Percentiles rank a stretch among this genome's conserved stretches.
phyloP scores from a whole-genome alignment of 1,140 invertebrate species.

The Drosophila tropicalis region DNA sequence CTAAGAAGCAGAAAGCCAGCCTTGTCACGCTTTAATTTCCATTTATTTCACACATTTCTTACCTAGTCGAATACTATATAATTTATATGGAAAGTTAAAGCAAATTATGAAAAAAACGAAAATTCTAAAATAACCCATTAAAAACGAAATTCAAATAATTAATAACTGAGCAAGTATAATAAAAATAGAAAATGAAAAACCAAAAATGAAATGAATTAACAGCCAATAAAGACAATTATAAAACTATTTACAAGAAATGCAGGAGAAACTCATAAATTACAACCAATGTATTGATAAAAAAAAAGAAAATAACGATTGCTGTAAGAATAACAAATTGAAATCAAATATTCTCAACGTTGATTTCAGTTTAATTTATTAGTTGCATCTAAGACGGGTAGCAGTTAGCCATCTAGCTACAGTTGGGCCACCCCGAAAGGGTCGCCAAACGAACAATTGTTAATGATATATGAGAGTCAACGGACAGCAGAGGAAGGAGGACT shows the following conservation, averaged over 20 bases:
- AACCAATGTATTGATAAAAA: neutral
- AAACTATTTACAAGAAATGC: constrained; percentile 36
- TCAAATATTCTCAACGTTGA: constrained; percentile 62
- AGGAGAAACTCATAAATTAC: constrained; percentile 64
- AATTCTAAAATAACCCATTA: constrained; percentile 51
- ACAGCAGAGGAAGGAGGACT: constrained; percentile 8
- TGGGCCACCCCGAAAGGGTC: constrained; percentile 66
- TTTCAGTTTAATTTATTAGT: constrained; percentile 69
- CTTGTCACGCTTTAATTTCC: constrained; percentile 57
- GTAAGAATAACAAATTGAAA: constrained; percentile 23
- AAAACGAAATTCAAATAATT: constrained; percentile 36
- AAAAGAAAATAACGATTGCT: constrained; percentile 21
- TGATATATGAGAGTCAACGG: constrained; percentile 60
- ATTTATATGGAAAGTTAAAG: constrained; percentile 64
- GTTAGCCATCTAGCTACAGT: neutral
- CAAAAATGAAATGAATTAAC: constrained; percentile 27
- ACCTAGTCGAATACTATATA: constrained; percentile 60
- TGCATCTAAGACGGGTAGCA: constrained; percentile 59
- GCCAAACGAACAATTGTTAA: constrained; percentile 45
- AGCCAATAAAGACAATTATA: constrained; percentile 75
- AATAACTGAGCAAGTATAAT: constrained; percentile 52
- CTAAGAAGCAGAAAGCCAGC: constrained; percentile 34
- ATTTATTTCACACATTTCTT: constrained; percentile 43
- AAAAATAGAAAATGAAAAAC: constrained; percentile 44
- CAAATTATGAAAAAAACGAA: constrained; percentile 45